Conservation (phyloP, 2,888 invertebrate genomes). For the Pristionchus fissidentatus region DNA sequence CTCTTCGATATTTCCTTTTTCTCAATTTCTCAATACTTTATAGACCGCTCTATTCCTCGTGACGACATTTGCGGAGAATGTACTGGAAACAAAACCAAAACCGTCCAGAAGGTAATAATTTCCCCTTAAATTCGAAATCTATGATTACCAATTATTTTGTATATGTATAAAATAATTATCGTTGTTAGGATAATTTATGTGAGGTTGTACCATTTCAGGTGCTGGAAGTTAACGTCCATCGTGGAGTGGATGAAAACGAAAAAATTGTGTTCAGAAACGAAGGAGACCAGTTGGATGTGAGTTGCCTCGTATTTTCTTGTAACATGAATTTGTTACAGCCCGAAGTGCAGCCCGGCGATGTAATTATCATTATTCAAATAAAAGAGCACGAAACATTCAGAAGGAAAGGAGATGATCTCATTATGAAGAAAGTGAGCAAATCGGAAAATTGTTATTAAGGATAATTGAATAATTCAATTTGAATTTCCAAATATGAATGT, state of each 20-base stretch:
- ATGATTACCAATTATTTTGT: background rate
- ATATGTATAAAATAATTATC: background rate
- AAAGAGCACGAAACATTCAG: constrained; percentile 87
- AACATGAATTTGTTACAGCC: constrained; percentile 79
- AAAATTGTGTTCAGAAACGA: constrained; percentile 89
- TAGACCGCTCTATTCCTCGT: constrained; percentile 79
- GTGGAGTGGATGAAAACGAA: constrained; percentile 89
- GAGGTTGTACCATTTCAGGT: background rate
- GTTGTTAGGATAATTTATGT: background rate
- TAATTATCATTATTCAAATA: constrained; percentile 88
- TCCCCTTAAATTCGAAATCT: constrained; percentile 56
- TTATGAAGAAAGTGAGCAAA: constrained; percentile 77
- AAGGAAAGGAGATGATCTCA: constrained; percentile 83
- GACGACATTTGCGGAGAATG: constrained; percentile 88
- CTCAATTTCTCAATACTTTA: background rate
- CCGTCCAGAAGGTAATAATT: constrained; percentile 83
- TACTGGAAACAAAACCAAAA: constrained; percentile 87
- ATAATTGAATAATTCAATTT: background rate
- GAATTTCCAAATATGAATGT: background rate
- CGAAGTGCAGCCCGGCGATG: constrained; percentile 88
- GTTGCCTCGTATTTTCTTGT: constrained; percentile 26
- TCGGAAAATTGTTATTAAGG: background rate
- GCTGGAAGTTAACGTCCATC: constrained; percentile 83
- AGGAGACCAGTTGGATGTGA: constrained; percentile 85
- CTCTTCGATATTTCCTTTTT: background rate